These are phyloP conservation scores for Eidolon helvum DNA, from an alignment of 2,113 vertebrate genomes.

Conservation along the genomic window DNA sequence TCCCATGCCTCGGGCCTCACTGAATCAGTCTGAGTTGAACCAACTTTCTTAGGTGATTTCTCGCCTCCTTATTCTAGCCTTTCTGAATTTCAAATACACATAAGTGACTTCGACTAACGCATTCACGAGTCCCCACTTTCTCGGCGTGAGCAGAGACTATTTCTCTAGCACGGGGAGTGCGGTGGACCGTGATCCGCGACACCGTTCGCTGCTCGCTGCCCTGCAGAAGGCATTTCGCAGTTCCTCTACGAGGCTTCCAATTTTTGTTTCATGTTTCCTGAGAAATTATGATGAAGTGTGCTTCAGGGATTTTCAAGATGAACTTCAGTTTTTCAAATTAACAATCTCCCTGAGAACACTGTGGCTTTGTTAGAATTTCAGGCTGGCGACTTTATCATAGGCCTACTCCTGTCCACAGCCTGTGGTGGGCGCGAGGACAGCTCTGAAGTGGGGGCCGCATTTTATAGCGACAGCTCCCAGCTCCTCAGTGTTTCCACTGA, in stretches of 20 bases:
- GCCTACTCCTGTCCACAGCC: slow-evolving; percentile 31
- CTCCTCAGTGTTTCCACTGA: slow-evolving; percentile 19
- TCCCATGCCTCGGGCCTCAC: background rate
- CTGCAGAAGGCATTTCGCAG: background rate
- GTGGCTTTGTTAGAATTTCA: slow-evolving; percentile 30
- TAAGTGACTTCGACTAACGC: background rate
- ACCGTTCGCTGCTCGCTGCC: background rate
- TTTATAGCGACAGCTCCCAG: slow-evolving; percentile 14
- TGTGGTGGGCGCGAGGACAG: background rate
- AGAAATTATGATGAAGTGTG: slow-evolving; percentile 23
- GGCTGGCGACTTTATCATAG: slow-evolving; percentile 48
- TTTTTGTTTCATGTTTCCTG: slow-evolving; percentile 13
- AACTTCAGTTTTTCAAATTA: slow-evolving; percentile 45
- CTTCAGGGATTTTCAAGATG: slow-evolving; percentile 19
- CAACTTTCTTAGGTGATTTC: background rate
- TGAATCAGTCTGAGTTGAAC: background rate
- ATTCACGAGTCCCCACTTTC: background rate
- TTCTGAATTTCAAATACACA: background rate
- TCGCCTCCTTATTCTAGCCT: background rate
- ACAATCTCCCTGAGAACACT: slow-evolving; percentile 34
- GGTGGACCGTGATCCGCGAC: background rate
- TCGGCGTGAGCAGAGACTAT: background rate
- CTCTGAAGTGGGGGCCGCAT: background rate
- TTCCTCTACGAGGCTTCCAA: background rate
- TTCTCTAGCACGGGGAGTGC: background rate